These are phyloP conservation scores for Lithosia quadra DNA, from an alignment of 2,888 invertebrate species.

Conservation along the genomic window DNA sequence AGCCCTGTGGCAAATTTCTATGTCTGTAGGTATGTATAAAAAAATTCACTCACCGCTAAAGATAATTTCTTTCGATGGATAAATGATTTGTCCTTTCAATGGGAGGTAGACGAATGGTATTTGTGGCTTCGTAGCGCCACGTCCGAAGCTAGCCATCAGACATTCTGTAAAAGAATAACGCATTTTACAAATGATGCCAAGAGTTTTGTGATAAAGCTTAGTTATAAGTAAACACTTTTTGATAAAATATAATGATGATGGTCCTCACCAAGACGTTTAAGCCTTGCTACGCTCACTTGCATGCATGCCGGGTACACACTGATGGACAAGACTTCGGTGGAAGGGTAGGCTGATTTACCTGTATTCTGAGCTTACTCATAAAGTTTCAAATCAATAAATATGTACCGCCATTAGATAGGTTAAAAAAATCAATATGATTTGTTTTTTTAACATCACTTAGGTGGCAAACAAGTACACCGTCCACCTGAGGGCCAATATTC, in stretches of 20 bases:
- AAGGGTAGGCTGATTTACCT: too few relatives aligned
- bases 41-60: constrained; percentile 88
- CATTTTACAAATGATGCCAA: not conserved
- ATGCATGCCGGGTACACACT: too few relatives aligned
- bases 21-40: not conserved
- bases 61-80: constrained; percentile 95
- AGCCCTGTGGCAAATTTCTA: not conserved
- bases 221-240: not conserved
- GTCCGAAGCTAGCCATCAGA: constrained; percentile 90
- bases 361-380: too few relatives aligned
- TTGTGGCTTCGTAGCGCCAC: constrained; percentile 89
- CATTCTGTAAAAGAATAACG: constrained; percentile 84
- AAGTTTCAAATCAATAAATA: too few relatives aligned
- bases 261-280: too few relatives aligned
- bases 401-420: too few relatives aligned
- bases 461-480: too few relatives aligned
- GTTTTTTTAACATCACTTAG: too few relatives aligned
- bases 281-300: too few relatives aligned
- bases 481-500: too few relatives aligned
- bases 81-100: constrained; percentile 94
- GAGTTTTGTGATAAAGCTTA: not conserved
- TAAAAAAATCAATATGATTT: too few relatives aligned
- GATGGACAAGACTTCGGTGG: too few relatives aligned
- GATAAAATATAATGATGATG: not conserved
- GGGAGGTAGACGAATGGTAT: constrained; percentile 95